Percentiles rank a stretch among this genome's conserved stretches.
Conservation (phyloP, 2,113 vertebrate genomes). For the Thomomys bottae region DNA sequence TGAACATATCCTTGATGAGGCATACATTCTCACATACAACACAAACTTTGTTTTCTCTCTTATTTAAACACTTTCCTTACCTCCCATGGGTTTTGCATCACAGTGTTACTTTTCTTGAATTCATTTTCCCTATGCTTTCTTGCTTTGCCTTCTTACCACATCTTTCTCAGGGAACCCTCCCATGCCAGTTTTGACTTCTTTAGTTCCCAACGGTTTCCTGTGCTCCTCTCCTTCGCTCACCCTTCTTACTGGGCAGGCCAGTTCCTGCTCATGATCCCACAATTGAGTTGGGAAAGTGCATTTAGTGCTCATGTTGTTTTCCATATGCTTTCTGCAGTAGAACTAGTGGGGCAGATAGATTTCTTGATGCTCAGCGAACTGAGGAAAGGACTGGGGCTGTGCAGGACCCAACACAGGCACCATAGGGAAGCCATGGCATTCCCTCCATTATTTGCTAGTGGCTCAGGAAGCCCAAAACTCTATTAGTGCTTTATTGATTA, state of each 20-base stretch:
- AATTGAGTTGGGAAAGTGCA: neutral
- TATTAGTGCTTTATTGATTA: neutral
- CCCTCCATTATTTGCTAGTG: neutral
- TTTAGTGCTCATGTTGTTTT: neutral
- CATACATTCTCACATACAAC: neutral
- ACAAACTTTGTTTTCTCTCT: neutral
- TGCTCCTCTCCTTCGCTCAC: rapidly evolving
- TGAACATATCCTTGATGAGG: neutral
- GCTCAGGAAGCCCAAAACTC: neutral
- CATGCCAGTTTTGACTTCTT: neutral
- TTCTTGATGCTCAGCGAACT: neutral
- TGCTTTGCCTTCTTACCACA: neutral
- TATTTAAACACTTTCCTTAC: neutral
- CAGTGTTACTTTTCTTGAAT: neutral
- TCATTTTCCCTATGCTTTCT: rapidly evolving
- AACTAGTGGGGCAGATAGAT: neutral
- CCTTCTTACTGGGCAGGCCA: neutral
- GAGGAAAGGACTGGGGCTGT: neutral
- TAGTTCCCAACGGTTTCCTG: neutral
- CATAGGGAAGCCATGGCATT: rapidly evolving
- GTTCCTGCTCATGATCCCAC: neutral
- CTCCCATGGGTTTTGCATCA: neutral
- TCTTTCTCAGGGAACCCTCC: neutral
- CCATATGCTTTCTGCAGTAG: neutral
- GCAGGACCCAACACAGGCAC: rapidly evolving